phyloP scores from a whole-genome alignment of 2,113 vertebrate species.

The Puntigrus tetrazona region DNA sequence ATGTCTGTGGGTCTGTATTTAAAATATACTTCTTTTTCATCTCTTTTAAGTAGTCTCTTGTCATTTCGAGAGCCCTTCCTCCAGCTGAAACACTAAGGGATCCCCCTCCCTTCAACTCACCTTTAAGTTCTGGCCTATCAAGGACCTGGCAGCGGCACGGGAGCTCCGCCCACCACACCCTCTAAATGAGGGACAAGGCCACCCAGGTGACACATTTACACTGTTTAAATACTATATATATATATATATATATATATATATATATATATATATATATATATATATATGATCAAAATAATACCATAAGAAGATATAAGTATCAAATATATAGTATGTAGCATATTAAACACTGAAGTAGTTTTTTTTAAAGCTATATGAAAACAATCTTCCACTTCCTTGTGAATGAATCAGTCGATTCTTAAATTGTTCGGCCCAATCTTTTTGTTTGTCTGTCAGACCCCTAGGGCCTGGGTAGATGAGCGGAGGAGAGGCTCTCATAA shows the following conservation, averaged over 20 bases:
- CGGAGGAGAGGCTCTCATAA: conserved; percentile 87
- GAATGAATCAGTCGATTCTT: neutral
- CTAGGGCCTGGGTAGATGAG: conserved; percentile 87
- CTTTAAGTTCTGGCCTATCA: conserved; percentile 43
- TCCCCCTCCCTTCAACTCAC: conserved; percentile 39
- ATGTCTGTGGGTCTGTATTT: neutral
- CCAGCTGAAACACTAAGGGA: conserved; percentile 47
- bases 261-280: neutral
- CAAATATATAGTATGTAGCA: too few relatives aligned
- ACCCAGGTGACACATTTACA: conserved; percentile 51
- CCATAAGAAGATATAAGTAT: neutral
- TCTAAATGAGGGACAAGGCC: conserved; percentile 61
- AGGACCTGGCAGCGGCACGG: conserved; percentile 57
- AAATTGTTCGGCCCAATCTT: neutral
- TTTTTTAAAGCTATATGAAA: neutral
- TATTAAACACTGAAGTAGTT: too few relatives aligned
- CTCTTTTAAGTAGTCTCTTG: conserved; percentile 16
- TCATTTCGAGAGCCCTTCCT: conserved; percentile 27
- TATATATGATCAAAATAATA: neutral
- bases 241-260: neutral
- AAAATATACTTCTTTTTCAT: neutral
- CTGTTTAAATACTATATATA: neutral
- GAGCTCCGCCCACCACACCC: conserved; percentile 53
- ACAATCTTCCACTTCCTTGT: neutral
- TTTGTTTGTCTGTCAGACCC: conserved; percentile 72